phyloP scores from a whole-genome alignment of 2,888 invertebrate species.

The Drosophila meridiana region DNA sequence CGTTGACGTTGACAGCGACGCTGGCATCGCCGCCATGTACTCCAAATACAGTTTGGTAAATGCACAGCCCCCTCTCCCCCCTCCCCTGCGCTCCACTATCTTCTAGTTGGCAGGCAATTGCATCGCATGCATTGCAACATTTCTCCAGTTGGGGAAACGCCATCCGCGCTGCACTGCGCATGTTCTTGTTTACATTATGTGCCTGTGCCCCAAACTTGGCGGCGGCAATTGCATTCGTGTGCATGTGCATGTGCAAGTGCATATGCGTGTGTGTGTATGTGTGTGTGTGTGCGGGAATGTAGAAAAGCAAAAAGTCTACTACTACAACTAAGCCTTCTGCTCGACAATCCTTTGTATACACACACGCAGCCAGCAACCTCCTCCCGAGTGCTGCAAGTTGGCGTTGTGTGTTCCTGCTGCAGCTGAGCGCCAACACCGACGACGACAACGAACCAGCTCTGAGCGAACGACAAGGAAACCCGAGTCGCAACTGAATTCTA shows the following conservation, averaged over 20 bases:
- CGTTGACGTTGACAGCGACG: conserved; percentile 52
- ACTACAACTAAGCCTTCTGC: conserved; percentile 67
- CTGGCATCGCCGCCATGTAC: conserved; percentile 43
- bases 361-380: conserved; percentile 32
- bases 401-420: conserved; percentile 51
- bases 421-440: conserved; percentile 58
- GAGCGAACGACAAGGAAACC: conserved; percentile 32
- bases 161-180: conserved; percentile 63
- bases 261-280: neutral
- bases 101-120: conserved; percentile 78
- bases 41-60: conserved; percentile 46
- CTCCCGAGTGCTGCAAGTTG: conserved; percentile 31
- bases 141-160: conserved; percentile 76
- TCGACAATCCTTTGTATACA: conserved; percentile 16
- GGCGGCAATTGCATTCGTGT: conserved; percentile 39
- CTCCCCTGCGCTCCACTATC: conserved; percentile 49
- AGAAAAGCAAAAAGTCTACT: conserved; percentile 78
- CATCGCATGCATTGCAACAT: conserved; percentile 69
- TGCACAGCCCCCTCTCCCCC: conserved; percentile 20
- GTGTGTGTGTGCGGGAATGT: conserved; percentile 54
- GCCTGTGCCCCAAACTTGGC: conserved; percentile 56
- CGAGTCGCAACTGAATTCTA: conserved; percentile 15
- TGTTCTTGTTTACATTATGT: conserved; percentile 79
- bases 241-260: conserved; percentile 30
- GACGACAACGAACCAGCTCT: conserved; percentile 20